phyloP scores from a whole-genome alignment of 2,113 vertebrate genomes.

The Micronycteris hirsuta region DNA sequence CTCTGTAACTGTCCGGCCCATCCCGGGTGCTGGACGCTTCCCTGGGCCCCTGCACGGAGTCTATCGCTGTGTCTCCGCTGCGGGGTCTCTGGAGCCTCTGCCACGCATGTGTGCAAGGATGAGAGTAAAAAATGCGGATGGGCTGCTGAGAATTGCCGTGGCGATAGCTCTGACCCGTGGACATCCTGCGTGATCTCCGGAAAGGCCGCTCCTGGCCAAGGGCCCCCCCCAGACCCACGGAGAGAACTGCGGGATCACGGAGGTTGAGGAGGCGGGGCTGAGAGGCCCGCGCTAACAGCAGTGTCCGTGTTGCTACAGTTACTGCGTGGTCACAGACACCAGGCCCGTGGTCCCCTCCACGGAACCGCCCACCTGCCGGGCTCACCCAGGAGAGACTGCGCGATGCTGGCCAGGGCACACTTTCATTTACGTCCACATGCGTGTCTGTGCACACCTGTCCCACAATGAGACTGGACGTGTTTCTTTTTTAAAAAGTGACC shows the following conservation, averaged over 20 bases:
- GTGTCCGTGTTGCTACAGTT: neutral
- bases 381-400: accelerated
- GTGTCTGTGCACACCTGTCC: neutral
- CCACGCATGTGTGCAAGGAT: accelerated
- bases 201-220: no score
- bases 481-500: neutral
- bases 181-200: no score
- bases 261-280: no score
- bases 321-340: accelerated
- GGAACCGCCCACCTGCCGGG: accelerated
- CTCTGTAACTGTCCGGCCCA: neutral
- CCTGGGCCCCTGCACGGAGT: neutral
- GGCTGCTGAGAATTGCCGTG: accelerated
- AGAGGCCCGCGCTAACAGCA: no score
- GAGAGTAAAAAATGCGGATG: neutral
- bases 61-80: accelerated
- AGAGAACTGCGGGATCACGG: no score
- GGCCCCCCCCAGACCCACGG: no score
- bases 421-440: neutral
- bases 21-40: no score
- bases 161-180: neutral
- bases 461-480: neutral
- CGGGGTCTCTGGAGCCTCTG: neutral
- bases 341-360: neutral
- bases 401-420: no score